phyloP scores from a whole-genome alignment of 2,113 vertebrate genomes.

The Martes martes region DNA sequence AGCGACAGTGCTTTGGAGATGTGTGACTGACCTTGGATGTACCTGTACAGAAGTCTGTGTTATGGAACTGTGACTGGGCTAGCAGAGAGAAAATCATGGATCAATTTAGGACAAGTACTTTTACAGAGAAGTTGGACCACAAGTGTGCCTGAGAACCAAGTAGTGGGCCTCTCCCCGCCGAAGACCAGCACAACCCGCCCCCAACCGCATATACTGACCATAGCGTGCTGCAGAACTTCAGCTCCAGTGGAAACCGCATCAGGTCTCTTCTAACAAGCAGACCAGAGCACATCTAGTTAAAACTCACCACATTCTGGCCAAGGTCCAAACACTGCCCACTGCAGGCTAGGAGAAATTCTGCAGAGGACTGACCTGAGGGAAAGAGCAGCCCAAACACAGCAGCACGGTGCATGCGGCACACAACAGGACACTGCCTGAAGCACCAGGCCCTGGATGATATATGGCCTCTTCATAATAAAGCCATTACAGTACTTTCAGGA shows the following conservation, averaged over 20 bases:
- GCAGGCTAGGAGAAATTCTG: not conserved
- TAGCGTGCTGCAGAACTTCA: not conserved
- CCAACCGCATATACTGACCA: not conserved
- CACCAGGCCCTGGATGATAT: not conserved
- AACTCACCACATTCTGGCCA: not conserved
- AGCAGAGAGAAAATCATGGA: not conserved
- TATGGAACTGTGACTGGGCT: not conserved
- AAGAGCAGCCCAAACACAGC: not conserved
- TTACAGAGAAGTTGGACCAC: not conserved
- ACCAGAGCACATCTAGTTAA: not conserved
- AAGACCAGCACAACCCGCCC: not conserved
- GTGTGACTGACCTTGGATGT: not conserved
- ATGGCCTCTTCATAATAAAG: not conserved
- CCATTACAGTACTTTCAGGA: not conserved
- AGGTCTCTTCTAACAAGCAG: not conserved
- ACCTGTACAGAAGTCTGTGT: not conserved
- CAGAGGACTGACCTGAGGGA: not conserved
- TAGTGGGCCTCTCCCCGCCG: rapidly evolving
- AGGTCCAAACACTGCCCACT: not conserved
- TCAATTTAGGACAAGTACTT: slow-evolving; percentile 14
- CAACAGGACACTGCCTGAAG: not conserved
- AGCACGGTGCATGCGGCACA: not conserved
- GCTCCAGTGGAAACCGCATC: not conserved
- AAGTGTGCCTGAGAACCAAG: not conserved
- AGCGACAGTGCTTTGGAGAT: not conserved